phyloP scores from a whole-genome alignment of 2,797 vertebrate genomes.

The Hippopotamyrus pictus region DNA sequence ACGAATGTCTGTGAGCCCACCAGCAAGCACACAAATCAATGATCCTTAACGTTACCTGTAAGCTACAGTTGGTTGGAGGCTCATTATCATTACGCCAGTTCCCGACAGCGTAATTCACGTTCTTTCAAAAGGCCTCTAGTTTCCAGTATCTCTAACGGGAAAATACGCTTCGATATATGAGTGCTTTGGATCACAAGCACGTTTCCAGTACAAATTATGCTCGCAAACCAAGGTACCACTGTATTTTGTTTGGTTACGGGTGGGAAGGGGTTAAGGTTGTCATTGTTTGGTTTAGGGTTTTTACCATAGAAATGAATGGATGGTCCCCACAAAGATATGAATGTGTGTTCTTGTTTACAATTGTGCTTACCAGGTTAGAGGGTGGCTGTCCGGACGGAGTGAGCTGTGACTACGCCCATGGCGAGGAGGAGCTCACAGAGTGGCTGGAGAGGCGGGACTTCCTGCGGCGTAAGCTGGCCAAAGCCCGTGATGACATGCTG shows the following conservation, averaged over 20 bases:
- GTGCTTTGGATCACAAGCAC: too few relatives aligned
- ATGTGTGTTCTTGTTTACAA: neutral
- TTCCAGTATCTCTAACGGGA: too few relatives aligned
- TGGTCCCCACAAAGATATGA: neutral
- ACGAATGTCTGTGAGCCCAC: too few relatives aligned
- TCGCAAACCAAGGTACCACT: neutral
- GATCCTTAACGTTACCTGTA: too few relatives aligned
- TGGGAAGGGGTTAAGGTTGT: neutral
- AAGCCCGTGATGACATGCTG: constrained; percentile 75
- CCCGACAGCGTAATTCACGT: too few relatives aligned
- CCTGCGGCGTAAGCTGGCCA: constrained; percentile 71
- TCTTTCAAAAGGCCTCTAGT: too few relatives aligned
- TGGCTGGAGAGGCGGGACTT: constrained; percentile 69
- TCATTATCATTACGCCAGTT: too few relatives aligned
- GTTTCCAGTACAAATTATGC: too few relatives aligned
- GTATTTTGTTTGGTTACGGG: neutral
- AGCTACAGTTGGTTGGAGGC: too few relatives aligned
- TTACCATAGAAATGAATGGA: neutral
- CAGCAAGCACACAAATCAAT: too few relatives aligned
- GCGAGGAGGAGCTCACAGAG: constrained; percentile 59
- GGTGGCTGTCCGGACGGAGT: constrained; percentile 68
- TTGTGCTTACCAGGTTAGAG: constrained; percentile 53
- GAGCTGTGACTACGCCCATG: constrained; percentile 69
- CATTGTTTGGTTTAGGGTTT: neutral
- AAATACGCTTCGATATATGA: too few relatives aligned